A percentile compares a stretch with the other conserved stretches of the same genome.
These are phyloP conservation scores for Tetrapedia diversipes DNA, from an alignment of 2,888 invertebrate genomes.

Conservation along the genomic window DNA sequence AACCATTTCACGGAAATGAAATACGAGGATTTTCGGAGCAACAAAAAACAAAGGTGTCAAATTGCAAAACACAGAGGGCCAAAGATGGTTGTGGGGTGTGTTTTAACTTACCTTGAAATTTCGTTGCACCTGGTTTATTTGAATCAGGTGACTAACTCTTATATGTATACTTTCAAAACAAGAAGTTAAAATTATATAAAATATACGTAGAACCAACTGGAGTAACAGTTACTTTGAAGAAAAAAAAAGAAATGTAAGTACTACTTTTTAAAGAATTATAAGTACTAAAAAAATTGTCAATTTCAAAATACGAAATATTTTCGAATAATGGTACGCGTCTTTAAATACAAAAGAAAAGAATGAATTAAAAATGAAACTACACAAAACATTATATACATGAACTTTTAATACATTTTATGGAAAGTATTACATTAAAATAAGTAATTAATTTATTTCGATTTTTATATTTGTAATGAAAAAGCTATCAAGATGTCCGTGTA, in stretches of 20 bases:
- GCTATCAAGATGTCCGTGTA: slow-evolving; percentile 48
- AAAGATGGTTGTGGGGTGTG: slow-evolving; percentile 82
- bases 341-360: not conserved
- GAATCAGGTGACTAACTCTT: slow-evolving; percentile 67
- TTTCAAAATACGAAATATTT: not conserved
- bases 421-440: slow-evolving; percentile 8
- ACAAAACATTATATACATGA: not conserved
- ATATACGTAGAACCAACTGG: not conserved
- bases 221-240: not conserved
- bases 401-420: not conserved
- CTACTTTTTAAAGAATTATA: not conserved
- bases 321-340: not conserved
- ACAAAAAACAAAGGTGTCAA: slow-evolving; percentile 55
- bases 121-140: slow-evolving; percentile 49
- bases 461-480: not conserved
- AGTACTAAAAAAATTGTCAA: not conserved
- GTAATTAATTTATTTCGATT: slow-evolving; percentile 1
- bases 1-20: not conserved
- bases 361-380: not conserved
- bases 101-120: slow-evolving; percentile 78
- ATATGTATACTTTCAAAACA: not conserved
- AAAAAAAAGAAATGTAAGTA: not conserved
- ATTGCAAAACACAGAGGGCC: slow-evolving; percentile 79
- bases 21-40: not conserved
- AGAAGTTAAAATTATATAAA: not conserved